phyloP scores from a whole-genome alignment of 2,113 vertebrate species.

The Baryphthengus martii region DNA sequence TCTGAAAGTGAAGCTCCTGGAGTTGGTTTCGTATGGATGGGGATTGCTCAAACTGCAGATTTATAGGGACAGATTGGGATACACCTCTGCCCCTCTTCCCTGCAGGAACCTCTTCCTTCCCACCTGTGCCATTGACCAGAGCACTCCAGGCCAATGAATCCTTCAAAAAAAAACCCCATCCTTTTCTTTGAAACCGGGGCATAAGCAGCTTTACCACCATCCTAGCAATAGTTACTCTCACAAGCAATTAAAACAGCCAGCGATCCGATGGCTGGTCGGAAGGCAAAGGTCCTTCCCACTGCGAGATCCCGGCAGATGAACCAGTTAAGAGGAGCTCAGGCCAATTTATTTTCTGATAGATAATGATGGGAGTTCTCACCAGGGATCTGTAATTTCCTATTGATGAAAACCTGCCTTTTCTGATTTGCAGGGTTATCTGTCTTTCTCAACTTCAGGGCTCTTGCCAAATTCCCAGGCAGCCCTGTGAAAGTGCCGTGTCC shows the following conservation, averaged over 20 bases:
- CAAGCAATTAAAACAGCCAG: constrained; percentile 41
- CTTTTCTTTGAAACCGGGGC: neutral
- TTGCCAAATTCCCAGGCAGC: constrained; percentile 54
- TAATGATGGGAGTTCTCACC: constrained; percentile 59
- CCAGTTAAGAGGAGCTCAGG: constrained; percentile 30
- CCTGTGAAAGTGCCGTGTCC: constrained; percentile 18
- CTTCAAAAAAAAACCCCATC: neutral
- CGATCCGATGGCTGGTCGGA: neutral
- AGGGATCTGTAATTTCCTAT: constrained; percentile 66
- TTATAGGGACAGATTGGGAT: no score
- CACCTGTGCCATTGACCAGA: neutral
- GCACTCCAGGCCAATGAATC: neutral
- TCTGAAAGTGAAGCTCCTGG: neutral
- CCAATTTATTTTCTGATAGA: constrained; percentile 67
- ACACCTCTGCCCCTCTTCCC: neutral
- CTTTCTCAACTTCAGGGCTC: constrained; percentile 31
- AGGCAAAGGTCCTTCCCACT: constrained; percentile 39
- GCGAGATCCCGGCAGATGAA: neutral
- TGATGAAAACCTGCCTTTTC: constrained; percentile 68
- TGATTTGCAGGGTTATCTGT: constrained; percentile 57
- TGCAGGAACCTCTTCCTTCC: neutral
- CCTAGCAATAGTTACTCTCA: neutral
- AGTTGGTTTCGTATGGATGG: neutral
- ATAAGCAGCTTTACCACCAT: neutral
- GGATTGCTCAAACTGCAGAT: neutral